Percentiles rank a stretch among this genome's conserved stretches.
These are phyloP conservation scores for Elgaria multicarinata DNA, from an alignment of 2,113 vertebrate species.

Conservation along the genomic window DNA sequence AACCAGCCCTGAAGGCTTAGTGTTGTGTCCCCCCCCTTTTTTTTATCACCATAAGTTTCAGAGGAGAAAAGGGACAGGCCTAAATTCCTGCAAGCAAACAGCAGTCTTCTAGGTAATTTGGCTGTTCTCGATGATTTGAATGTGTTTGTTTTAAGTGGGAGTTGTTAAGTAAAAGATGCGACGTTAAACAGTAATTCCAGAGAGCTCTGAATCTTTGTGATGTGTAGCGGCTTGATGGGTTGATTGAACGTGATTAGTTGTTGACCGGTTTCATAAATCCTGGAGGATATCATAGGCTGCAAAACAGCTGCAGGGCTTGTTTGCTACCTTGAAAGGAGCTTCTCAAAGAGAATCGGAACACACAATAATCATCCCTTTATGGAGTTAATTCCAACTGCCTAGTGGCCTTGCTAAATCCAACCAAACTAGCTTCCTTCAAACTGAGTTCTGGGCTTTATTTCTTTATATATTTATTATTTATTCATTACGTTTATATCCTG, in stretches of 20 bases:
- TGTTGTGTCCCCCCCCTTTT: background rate
- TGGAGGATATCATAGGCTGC: slow-evolving; percentile 36
- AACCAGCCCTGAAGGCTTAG: slow-evolving; percentile 21
- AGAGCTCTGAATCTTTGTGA: slow-evolving; percentile 48
- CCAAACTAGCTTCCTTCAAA: background rate
- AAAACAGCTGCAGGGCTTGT: slow-evolving; percentile 19
- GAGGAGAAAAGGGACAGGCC: background rate
- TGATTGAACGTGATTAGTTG: slow-evolving; percentile 46
- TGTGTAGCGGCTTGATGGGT: background rate
- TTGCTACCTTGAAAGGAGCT: slow-evolving; percentile 30
- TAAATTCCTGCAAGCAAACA: background rate
- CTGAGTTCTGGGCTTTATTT: background rate
- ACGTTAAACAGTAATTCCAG: slow-evolving; percentile 33
- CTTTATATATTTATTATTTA: background rate
- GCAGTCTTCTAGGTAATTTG: background rate
- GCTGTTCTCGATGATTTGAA: background rate
- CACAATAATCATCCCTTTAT: background rate
- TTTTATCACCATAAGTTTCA: slow-evolving; percentile 6
- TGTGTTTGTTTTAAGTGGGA: slow-evolving; percentile 22
- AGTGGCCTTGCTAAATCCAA: background rate
- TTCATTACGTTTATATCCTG: too few species aligned
- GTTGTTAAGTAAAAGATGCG: slow-evolving; percentile 19
- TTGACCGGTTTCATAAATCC: slow-evolving; percentile 14
- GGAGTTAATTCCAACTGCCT: background rate
- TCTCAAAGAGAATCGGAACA: background rate